phyloP scores from a whole-genome alignment of 2,888 invertebrate species.

The Sinohyriopsis cumingii region DNA sequence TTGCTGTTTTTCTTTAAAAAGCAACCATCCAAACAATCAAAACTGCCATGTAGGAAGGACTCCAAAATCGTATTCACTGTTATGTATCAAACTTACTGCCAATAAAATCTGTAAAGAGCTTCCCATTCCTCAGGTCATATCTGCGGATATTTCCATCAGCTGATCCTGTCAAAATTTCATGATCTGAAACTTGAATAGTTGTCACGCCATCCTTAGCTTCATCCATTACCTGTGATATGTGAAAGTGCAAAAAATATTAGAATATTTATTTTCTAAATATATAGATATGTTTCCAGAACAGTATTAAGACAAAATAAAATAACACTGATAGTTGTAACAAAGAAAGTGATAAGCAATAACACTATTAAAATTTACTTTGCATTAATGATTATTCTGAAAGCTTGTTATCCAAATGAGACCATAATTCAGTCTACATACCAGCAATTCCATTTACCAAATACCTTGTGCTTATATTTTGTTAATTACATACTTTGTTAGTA shows the following conservation, averaged over 20 bases:
- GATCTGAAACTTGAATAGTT: conserved; percentile 81
- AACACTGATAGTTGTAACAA: neutral
- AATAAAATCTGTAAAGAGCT: conserved; percentile 86
- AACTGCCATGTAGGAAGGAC: too few species aligned
- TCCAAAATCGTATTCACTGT: neutral
- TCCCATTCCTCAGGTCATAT: conserved; percentile 93
- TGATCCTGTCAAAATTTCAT: conserved; percentile 92
- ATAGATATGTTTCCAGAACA: neutral
- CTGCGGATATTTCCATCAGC: conserved; percentile 87
- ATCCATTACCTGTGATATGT: conserved; percentile 77
- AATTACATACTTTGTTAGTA: too few species aligned
- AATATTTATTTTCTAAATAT: neutral
- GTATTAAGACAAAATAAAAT: neutral
- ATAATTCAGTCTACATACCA: too few species aligned
- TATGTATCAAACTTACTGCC: conserved; percentile 77
- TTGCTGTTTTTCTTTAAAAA: too few species aligned
- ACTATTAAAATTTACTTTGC: too few species aligned
- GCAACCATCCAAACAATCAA: too few species aligned
- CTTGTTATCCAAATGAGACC: too few species aligned
- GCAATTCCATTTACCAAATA: too few species aligned
- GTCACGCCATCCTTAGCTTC: conserved; percentile 92
- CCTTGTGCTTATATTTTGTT: too few species aligned
- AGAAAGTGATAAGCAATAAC: neutral
- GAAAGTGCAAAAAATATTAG: neutral
- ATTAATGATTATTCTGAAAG: too few species aligned